Evolutionary conservation across 2,797 vertebrate genomes (phyloP), one percentile per base, ranked within the genome.

Genomic region (Coreius guichenoti): DNA sequence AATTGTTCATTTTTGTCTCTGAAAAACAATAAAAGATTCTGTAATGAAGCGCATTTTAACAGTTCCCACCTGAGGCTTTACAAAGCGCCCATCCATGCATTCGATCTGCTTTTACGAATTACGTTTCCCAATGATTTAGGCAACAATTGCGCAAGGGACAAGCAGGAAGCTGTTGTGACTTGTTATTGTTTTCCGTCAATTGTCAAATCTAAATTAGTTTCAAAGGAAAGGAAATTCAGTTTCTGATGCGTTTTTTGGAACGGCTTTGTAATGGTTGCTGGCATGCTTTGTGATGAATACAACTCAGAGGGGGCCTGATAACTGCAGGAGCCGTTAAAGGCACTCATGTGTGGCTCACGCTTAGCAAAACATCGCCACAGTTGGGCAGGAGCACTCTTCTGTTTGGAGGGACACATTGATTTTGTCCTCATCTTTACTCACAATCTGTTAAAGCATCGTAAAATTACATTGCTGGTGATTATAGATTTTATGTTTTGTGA

Each of bases 241-340:
- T 89, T 92, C 87, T 86, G 86, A 91, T 86, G 87, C 85, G 79
- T 78, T 88, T 87, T 89, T 89, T 39, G 81, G 80, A 90, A 89
- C 87, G 89, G 89, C 91, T 93, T 88, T 90, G 91, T 92, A 89
- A 88, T 90, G 91, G 89, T 92, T 90, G 90, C 87, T 87, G 36
- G 86, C 91, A 90, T 92, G 68, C 51, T 83, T 74, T 43, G 36
- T 43, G 58, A 83, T 92, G 90, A 93, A 93, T 92, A 92, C 82
- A 86, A 86, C 83, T 88, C 87, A 89, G 80, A 92, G 90, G 90
- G 88, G 92, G 90, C 87, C 89, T 91, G 92, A 94, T 94, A 94
- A 94, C 93, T 88, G 88, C 73, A 80, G 51, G 87, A 91, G 90
- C 93, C 92, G 94, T 94, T 94, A 93, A 94, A 94, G 91, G 86